Percentiles rank a stretch among this genome's conserved stretches.
These are phyloP conservation scores for Agriopis leucophaearia DNA, from an alignment of 2,888 invertebrate genomes.

Conservation along the genomic window DNA sequence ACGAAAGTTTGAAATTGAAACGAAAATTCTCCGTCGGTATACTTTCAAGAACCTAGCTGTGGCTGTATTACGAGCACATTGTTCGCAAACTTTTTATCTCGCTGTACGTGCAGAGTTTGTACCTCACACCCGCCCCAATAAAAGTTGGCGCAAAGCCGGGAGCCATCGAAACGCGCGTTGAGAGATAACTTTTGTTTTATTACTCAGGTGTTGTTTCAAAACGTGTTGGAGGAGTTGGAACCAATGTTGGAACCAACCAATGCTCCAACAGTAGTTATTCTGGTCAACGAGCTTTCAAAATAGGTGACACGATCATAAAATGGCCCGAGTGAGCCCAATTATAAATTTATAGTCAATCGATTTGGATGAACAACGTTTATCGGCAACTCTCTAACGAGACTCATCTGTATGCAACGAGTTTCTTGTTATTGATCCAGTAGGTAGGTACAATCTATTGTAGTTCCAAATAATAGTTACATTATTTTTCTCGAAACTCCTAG, in stretches of 20 bases:
- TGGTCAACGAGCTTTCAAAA: constrained; percentile 92
- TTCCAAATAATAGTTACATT: constrained; percentile 20
- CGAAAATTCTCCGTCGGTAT: constrained; percentile 28
- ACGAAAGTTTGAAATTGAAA: constrained; percentile 34
- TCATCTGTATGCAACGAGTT: constrained; percentile 1
- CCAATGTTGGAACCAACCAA: constrained; percentile 96
- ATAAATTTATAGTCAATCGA: constrained; percentile 6
- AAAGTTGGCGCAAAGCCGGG: constrained; percentile 28
- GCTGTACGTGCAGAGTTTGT: constrained; percentile 36
- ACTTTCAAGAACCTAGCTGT: constrained; percentile 31
- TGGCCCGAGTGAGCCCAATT: constrained; percentile 74
- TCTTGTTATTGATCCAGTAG: constrained; percentile 18
- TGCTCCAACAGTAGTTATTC: constrained; percentile 96
- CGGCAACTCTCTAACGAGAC: constrained; percentile 20
- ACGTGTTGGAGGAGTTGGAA: constrained; percentile 96
- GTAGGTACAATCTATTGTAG: constrained; percentile 24
- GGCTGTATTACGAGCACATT: constrained; percentile 40
- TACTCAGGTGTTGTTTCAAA: constrained; percentile 92
- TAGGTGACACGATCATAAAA: constrained; percentile 94
- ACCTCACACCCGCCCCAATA: constrained; percentile 34
- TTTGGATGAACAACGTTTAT: not conserved
- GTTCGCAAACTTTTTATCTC: constrained; percentile 39
- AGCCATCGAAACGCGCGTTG: constrained; percentile 24
- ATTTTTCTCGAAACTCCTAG: constrained; percentile 11
- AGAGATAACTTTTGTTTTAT: constrained; percentile 36